Percentiles rank a stretch among this genome's conserved stretches.
These are phyloP conservation scores for Sparidentex hasta DNA, from an alignment of 2,797 vertebrate species.

Conservation along the genomic window DNA sequence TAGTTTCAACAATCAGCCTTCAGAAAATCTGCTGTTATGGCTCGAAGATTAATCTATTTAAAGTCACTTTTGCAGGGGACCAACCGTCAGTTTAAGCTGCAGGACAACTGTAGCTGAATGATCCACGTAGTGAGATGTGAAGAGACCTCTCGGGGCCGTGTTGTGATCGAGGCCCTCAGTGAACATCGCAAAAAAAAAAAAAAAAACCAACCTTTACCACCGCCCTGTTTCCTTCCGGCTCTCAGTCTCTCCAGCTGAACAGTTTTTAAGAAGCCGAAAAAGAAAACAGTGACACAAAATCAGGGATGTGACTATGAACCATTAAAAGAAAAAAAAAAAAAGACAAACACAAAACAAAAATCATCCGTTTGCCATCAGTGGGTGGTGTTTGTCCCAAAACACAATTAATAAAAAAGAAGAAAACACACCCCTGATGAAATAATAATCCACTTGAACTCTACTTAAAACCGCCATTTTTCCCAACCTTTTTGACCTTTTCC, in stretches of 20 bases:
- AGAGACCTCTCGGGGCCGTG: not conserved
- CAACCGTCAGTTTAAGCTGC: conserved; percentile 5
- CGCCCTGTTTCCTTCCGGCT: not conserved
- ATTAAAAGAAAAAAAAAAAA: conserved; percentile 26
- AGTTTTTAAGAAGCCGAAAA: not conserved
- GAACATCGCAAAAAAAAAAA: conserved; percentile 3
- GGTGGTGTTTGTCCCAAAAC: conserved; percentile 20
- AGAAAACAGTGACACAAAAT: conserved; percentile 27
- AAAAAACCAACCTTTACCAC: not conserved
- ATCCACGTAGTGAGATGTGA: not conserved
- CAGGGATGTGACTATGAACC: conserved; percentile 19
- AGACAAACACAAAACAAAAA: conserved; percentile 10
- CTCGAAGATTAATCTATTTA: not conserved
- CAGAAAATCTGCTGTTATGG: not conserved
- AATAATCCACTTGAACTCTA: conserved; percentile 29
- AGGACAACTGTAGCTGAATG: not conserved
- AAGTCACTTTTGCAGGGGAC: not conserved
- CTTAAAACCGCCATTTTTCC: conserved; percentile 18
- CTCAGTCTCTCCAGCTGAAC: conserved; percentile 7
- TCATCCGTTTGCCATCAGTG: conserved; percentile 10
- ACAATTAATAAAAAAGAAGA: conserved; percentile 16
- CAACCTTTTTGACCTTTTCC: conserved; percentile 18
- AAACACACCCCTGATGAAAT: conserved; percentile 23
- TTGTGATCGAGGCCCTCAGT: not conserved
- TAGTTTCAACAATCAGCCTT: not conserved